Evolutionary conservation across 2,888 invertebrate genomes (phyloP), one percentile per base, ranked within the genome.

Genomic region (Ariolimax columbianus): DNA sequence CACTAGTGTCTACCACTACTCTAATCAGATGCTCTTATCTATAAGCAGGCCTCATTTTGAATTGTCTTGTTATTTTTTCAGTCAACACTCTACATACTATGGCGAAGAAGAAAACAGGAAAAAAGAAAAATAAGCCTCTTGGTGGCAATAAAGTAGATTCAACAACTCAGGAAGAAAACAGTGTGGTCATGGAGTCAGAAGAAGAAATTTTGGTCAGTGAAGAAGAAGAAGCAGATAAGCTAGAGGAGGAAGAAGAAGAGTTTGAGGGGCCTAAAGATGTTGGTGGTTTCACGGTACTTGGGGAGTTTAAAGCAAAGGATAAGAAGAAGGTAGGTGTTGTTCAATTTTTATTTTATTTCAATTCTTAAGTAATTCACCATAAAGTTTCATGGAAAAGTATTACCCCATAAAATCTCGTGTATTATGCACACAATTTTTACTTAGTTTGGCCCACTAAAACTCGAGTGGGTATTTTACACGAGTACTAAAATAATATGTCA

Each of bases 201-300:
- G 59, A 78, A 0, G 77, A 78, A 23, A 63, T 78, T 38, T 59
- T 40, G 17, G 59, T 40, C 30, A n/a, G 30, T 59, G 79, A 79
- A 68, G 79, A 79, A 1, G 47, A 40, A 33, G 47, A 3, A 38
- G 81, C 82, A 30, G 59, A 85, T 66, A 84, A 47, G 38, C 84
- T 83, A 36, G 80, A 84, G 2, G 86, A 89, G 68, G 79, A 88
- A 63, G 83, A 86, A n/a, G 70, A 73, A 33, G 79, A 33, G n/a
- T 68, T 55, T 68, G 89, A 90, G 68, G 88, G 86, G 19, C 88
- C 89, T 11, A 86, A 87, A 86, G 91, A 91, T 84, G 85, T 92
- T 72, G 92, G 93, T 89, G 95, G 95, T 38, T 97, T 96, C 91
- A 96, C 96, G 91, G 95, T 97, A 36, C 95, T 97, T 79, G 97